Base-by-base conservation (phyloP, 2,888 invertebrate genomes). In the Liodrosophila aerea region DNA sequence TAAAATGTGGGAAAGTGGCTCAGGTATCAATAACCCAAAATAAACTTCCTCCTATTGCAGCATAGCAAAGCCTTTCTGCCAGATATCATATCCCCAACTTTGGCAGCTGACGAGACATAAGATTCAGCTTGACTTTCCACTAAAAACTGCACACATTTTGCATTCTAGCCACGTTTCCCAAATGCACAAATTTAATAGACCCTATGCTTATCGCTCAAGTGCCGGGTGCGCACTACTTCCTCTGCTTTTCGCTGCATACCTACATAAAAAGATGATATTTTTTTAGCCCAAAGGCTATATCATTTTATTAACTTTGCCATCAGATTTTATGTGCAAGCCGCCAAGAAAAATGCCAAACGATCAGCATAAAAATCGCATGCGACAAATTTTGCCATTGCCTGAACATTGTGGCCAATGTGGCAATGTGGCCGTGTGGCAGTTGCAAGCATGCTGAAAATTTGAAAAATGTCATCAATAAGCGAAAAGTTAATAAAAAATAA, bases 401-500 rank as follows among this genome's bases (percentile, higher is more conserved):
- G 9, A 13, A 43, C 27, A 34, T 16, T 16, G 18, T 33, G 37
- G 31, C 22, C 22, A 2, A 22, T n/a, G 56, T 33, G 12, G 31
- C 22, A 39, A 39, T 12, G 52, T 33, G 16, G 41, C 44, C 5
- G 1, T 18, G 16, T 18, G 51, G 40, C 31, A 12, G 33, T 49
- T 33, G 29, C 49, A 34, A 13, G 66, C 63, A 69, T 76, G 74
- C 37, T 64, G 81, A 47, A 67, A 71, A 84, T 81, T 81, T 81
- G 80, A 81, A 84, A 81, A 72, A 81, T 81, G 68, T 81, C 82
- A 81, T 81, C 84, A 84, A 84, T 81, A 84, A 73, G 74, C 76
- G 82, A 84, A 82, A 85, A 82, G 82, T 82, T 82, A 85, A 82
- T 82, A 82, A 82, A 82, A 82, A 83, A 85, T 82, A 82, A 82